These are phyloP conservation scores for Mercenaria mercenaria DNA, from an alignment of 1,140 invertebrate species.

Conservation along the genomic window DNA sequence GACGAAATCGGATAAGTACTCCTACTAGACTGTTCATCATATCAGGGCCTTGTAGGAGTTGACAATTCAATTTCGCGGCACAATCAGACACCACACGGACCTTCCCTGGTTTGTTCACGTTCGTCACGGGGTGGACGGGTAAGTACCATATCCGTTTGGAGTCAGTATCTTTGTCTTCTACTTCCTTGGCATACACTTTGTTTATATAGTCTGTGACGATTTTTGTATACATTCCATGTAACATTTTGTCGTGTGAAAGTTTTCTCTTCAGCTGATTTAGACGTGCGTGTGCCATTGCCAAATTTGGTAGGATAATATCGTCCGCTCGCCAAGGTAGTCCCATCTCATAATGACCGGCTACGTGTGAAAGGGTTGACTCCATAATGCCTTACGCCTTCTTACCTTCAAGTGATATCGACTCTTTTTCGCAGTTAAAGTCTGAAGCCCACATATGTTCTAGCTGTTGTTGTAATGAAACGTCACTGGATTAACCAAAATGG, in stretches of 20 bases:
- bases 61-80: slow-evolving; percentile 46
- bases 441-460: not conserved
- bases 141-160: slow-evolving; percentile 46
- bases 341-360: not conserved
- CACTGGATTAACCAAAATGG: too few relatives aligned
- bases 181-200: not conserved
- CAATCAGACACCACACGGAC: slow-evolving; percentile 62
- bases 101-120: slow-evolving; percentile 51
- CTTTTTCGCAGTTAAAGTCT: not conserved
- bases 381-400: not conserved
- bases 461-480: not conserved
- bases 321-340: not conserved
- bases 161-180: not conserved
- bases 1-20: slow-evolving; percentile 68
- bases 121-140: slow-evolving; percentile 21
- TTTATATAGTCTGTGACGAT: not conserved
- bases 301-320: not conserved
- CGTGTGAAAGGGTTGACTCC: not conserved
- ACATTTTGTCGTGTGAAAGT: not conserved
- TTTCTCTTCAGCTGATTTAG: not conserved
- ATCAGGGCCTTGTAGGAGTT: slow-evolving; percentile 78
- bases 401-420: not conserved
- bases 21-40: slow-evolving; percentile 79
- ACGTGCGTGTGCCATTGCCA: not conserved
- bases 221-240: not conserved